Evolutionary conservation across 2,113 vertebrate species (phyloP).

Genomic region (Ctenodactylus gundi): DNA sequence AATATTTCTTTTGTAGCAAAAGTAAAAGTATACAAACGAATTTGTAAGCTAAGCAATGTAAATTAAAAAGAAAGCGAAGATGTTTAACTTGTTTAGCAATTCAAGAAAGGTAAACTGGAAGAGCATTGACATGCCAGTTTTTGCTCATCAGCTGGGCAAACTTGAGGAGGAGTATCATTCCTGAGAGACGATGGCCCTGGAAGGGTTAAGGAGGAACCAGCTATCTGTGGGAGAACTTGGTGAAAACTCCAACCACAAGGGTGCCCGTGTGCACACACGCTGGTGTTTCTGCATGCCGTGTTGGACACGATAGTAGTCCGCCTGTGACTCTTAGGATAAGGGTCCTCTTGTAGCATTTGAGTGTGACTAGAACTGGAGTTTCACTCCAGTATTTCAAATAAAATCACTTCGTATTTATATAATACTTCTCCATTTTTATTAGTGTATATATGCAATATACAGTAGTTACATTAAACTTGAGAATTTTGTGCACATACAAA

Average conservation of each 20-base stretch:
- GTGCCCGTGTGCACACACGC: background rate
- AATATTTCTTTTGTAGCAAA: background rate
- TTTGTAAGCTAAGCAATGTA: background rate
- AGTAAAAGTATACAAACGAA: background rate
- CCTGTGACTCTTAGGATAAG: background rate
- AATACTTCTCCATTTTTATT: background rate
- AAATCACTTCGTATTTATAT: too few species aligned
- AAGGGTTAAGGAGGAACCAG: background rate
- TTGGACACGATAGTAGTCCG: background rate
- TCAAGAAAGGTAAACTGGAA: background rate
- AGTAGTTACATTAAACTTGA: background rate
- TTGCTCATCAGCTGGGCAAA: background rate
- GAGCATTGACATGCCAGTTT: background rate
- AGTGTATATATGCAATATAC: background rate
- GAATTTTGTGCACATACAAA: background rate
- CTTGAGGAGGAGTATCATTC: background rate
- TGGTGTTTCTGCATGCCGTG: background rate
- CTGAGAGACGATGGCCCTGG: background rate
- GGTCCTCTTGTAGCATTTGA: background rate
- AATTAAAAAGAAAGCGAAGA: background rate
- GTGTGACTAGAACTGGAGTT: too few species aligned
- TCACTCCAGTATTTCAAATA: too few species aligned
- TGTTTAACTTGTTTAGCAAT: background rate
- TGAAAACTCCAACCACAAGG: background rate
- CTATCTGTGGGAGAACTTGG: background rate